Base-by-base conservation (phyloP, 2,888 invertebrate species). In the Agrotis segetum region DNA sequence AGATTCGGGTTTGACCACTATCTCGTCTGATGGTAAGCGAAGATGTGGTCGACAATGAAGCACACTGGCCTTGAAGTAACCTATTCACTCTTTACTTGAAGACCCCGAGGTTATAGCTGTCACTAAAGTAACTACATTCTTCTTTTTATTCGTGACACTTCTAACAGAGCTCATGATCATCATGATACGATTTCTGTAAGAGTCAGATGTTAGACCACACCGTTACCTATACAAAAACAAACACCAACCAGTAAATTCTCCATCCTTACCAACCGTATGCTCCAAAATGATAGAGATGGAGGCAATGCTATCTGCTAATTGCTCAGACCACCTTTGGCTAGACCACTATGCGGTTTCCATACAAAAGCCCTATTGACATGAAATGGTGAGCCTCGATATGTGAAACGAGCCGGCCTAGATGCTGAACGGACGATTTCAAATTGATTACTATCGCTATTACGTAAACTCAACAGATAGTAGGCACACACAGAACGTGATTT, bases 231-330 rank as follows among this genome's bases (percentile, higher is more conserved):
- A 53, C 11, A 29, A 29, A 16, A 46, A 19, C 2, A 4, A 6
- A 17, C 7, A 14, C 7, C 1, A 47, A 17, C 24, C 44, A 55
- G 14, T 59, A 50, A 59, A 60, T 59, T 19, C 6, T 3, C 6
- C 17, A 65, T 47, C 40, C 29, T 17, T 2, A 34, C 29, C 0
- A 56, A 1, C 82, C 24, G 84, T 88, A 73, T 85, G 70, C 79
- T 73, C 40, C 79, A 72, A 78, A 77, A 82, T 83, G 77, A 82
- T 82, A 74, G 84, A 83, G 83, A 85, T 84, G 81, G 80, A 85
- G 69, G 86, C 85, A 87, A 89, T 88, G 88, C 93, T 91, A 94
- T 93, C 91, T 91, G 86, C 91, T 93, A 94, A 95, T 94, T 94
- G 93, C 90, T 88, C 85, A 87, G 87, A 88, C 90, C 90, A 92